These are phyloP conservation scores for Pelusios castaneus DNA, from an alignment of 2,113 vertebrate genomes.

Conservation along the genomic window DNA sequence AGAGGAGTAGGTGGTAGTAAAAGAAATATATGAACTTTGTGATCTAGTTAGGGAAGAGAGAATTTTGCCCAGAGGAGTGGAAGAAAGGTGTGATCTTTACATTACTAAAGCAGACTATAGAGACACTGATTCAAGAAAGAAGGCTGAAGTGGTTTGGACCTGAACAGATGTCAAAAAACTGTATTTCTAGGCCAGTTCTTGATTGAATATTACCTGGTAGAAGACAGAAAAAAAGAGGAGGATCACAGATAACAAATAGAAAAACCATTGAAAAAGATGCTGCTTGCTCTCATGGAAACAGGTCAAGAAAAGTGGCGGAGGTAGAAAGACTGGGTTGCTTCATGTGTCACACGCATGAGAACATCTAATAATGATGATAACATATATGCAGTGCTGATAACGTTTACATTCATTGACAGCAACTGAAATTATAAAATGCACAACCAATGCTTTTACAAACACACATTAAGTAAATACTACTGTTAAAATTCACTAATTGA, in stretches of 20 bases:
- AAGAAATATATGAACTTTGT: neutral
- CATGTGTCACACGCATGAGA: neutral
- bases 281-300: neutral
- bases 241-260: neutral
- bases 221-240: too few relatives aligned
- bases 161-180: neutral
- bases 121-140: neutral
- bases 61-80: neutral
- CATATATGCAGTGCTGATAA: neutral
- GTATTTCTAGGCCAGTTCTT: neutral
- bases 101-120: neutral
- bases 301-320: neutral
- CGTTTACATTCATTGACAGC: neutral
- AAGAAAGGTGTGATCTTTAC: neutral
- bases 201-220: neutral
- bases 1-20: neutral
- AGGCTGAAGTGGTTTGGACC: neutral
- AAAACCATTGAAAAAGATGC: neutral
- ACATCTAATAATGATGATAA: neutral
- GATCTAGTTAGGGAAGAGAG: neutral
- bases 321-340: neutral
- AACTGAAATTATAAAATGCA: neutral
- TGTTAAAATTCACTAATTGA: neutral
- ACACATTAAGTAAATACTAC: fast-evolving
- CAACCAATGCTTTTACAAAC: neutral